Conservation (phyloP, 2,113 vertebrate species). For the Myrmecophaga tridactyla region DNA sequence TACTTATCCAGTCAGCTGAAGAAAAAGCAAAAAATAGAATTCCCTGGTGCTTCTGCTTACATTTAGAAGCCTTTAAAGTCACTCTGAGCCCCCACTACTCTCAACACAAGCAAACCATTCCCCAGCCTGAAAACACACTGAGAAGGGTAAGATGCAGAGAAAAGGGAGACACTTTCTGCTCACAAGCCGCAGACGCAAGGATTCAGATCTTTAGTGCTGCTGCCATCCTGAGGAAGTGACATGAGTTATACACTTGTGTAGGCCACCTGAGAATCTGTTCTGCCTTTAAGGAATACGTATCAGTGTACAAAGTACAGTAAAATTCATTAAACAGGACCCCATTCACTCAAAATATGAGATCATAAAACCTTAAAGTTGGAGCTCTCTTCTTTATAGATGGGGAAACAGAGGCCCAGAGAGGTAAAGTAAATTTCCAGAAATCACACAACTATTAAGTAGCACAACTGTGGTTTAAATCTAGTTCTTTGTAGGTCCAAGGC, state of each 20-base stretch:
- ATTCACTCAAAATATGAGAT: neutral
- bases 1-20: neutral
- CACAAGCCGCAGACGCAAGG: too few species aligned
- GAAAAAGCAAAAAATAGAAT: neutral
- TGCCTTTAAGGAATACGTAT: neutral
- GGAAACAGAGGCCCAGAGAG: neutral
- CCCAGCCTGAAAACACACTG: neutral
- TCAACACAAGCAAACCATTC: neutral
- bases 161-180: neutral
- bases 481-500: neutral
- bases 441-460: neutral
- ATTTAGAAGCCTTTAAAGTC: neutral
- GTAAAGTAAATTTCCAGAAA: neutral
- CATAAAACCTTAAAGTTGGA: neutral
- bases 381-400: neutral
- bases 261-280: neutral
- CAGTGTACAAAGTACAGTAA: neutral
- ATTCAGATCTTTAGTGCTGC: neutral
- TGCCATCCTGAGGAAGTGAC: neutral
- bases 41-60: neutral
- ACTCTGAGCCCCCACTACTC: neutral
- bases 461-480: neutral
- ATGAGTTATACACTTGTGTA: neutral
- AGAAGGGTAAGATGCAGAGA: neutral
- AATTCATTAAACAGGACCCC: neutral